Conservation (phyloP, 2,797 vertebrate genomes). For the Hirundo rustica region DNA sequence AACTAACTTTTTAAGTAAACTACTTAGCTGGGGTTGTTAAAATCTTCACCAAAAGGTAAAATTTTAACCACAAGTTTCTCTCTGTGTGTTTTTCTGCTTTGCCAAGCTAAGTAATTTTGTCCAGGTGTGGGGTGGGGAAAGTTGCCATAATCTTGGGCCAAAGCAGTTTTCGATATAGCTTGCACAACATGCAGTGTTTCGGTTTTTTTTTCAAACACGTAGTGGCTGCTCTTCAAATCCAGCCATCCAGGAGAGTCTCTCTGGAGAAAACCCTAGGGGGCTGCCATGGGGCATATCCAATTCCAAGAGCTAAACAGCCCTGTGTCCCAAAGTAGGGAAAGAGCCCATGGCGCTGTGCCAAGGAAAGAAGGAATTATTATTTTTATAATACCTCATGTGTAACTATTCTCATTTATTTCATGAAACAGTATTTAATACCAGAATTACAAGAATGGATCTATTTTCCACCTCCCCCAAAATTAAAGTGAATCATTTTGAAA, state of each 20-base stretch:
- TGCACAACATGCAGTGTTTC: conserved; percentile 36
- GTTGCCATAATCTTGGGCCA: conserved; percentile 17
- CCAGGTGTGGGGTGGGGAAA: background rate
- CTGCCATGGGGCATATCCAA: background rate
- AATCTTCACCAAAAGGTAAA: conserved; percentile 11
- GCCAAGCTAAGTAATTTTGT: conserved; percentile 34
- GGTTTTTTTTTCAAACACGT: conserved; percentile 29
- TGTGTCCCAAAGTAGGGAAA: background rate
- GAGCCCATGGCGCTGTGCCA: background rate
- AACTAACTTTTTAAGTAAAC: background rate
- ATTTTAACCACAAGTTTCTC: conserved; percentile 23
- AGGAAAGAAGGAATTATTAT: background rate
- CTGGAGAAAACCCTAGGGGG: background rate
- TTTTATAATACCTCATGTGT: background rate
- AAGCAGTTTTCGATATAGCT: background rate
- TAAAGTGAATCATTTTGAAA: conserved; percentile 1
- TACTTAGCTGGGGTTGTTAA: background rate
- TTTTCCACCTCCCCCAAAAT: background rate
- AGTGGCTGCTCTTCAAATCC: conserved; percentile 35
- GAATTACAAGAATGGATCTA: background rate
- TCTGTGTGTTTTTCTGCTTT: background rate
- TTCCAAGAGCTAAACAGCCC: background rate
- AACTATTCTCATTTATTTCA: background rate
- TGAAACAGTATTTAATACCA: background rate
- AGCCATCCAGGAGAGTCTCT: background rate